Percentiles rank a stretch among this genome's conserved stretches.
Conservation (phyloP, 2,888 invertebrate species). For the Mythimna albipuncta region DNA sequence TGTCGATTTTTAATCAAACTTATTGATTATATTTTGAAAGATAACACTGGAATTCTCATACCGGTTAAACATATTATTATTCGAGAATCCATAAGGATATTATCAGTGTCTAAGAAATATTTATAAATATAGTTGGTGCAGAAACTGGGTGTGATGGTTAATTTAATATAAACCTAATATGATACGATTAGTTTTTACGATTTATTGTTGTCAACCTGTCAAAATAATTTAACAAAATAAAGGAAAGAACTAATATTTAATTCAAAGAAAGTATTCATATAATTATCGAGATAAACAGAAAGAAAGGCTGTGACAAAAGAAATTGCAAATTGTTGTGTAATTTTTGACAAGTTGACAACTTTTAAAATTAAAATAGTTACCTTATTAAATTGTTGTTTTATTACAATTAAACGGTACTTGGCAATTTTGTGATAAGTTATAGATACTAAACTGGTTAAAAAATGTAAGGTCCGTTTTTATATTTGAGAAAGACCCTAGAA, state of each 20-base stretch:
- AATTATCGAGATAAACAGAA: background rate
- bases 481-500: no score
- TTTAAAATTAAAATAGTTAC: conserved; percentile 33
- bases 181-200: conserved; percentile 25
- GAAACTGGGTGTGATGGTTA: conserved; percentile 31
- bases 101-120: conserved; percentile 21
- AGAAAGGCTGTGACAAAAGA: conserved; percentile 21
- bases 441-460: background rate
- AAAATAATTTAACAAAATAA: background rate
- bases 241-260: background rate
- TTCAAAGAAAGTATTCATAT: background rate
- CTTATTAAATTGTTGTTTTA: conserved; percentile 40
- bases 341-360: conserved; percentile 30
- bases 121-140: conserved; percentile 33
- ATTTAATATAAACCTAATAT: conserved; percentile 13
- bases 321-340: background rate
- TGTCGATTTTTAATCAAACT: no score
- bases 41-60: no score
- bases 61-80: no score
- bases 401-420: conserved; percentile 29
- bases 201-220: conserved; percentile 43
- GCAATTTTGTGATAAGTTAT: conserved; percentile 51
- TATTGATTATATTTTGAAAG: no score
- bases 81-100: background rate
- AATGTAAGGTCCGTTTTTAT: no score